Percentiles rank a stretch among this genome's conserved stretches.
These are phyloP conservation scores for Etheostoma nigrum DNA, from an alignment of 2,797 vertebrate genomes.

Conservation along the genomic window DNA sequence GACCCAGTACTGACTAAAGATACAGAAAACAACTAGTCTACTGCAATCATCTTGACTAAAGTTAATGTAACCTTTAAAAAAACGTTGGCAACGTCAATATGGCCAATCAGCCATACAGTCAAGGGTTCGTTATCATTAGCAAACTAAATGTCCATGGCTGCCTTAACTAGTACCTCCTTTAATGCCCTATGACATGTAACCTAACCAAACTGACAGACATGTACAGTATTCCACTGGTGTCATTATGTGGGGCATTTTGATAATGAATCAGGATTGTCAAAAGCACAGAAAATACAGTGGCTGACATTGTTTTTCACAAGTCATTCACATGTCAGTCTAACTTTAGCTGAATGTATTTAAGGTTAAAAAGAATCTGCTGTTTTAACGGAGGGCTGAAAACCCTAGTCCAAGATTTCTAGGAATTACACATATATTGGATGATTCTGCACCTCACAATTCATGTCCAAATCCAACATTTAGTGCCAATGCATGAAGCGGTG, in stretches of 20 bases:
- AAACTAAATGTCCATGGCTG: conserved; percentile 52
- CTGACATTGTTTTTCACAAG: conserved; percentile 12
- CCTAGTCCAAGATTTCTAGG: not conserved
- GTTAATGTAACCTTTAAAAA: conserved; percentile 54
- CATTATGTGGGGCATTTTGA: conserved; percentile 21
- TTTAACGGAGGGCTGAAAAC: not conserved
- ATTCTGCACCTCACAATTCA: not conserved
- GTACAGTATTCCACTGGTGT: conserved; percentile 38
- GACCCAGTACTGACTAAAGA: conserved; percentile 27
- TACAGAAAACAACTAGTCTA: conserved; percentile 15
- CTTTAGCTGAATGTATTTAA: not conserved
- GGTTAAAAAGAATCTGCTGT: not conserved
- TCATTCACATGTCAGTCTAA: not conserved
- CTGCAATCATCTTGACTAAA: conserved; percentile 12
- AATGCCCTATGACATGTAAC: conserved; percentile 25
- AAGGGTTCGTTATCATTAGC: conserved; percentile 37
- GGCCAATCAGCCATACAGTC: conserved; percentile 25
- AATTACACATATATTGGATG: not conserved
- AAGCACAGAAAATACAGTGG: conserved; percentile 7
- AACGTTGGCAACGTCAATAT: conserved; percentile 26
- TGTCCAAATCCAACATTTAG: not conserved
- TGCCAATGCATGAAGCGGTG: not conserved
- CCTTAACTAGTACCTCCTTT: conserved; percentile 25
- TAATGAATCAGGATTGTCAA: conserved; percentile 15
- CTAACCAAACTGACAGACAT: conserved; percentile 39